Conservation (phyloP, 2,888 invertebrate genomes). For the Lucinisca nassula region DNA sequence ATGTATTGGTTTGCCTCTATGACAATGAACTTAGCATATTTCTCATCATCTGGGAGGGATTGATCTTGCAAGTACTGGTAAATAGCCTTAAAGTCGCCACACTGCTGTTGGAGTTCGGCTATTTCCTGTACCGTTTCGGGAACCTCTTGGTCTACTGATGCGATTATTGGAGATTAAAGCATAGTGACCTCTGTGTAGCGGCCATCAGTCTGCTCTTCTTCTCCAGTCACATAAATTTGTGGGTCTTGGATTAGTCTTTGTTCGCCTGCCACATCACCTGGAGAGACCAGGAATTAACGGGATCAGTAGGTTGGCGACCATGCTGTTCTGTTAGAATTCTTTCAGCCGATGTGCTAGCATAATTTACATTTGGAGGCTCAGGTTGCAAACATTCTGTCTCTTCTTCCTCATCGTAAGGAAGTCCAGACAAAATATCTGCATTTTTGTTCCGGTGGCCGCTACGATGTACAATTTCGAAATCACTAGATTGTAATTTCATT, state of each 20-base stretch:
- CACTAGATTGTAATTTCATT: slow-evolving; percentile 38
- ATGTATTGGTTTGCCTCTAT: background rate
- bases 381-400: too few species aligned
- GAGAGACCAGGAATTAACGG: background rate
- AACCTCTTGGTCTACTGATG: background rate
- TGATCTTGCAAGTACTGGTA: background rate
- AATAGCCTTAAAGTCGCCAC: background rate
- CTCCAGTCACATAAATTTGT: too few species aligned
- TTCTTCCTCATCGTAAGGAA: slow-evolving; percentile 18
- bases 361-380: too few species aligned
- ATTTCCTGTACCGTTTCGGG: background rate
- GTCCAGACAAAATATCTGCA: slow-evolving; percentile 51
- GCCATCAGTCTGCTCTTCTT: background rate
- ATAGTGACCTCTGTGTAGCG: background rate
- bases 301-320: too few species aligned
- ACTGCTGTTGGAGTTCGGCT: background rate
- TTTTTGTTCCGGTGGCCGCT: slow-evolving; percentile 26
- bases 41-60: background rate
- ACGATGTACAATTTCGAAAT: slow-evolving; percentile 42
- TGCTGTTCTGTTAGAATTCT: too few species aligned
- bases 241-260: background rate
- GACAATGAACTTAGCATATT: background rate
- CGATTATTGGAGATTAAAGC: background rate
- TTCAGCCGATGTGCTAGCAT: too few species aligned
- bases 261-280: background rate